These are phyloP conservation scores for Halcyon malimbica DNA, from an alignment of 2,113 vertebrate genomes.

Conservation along the genomic window DNA sequence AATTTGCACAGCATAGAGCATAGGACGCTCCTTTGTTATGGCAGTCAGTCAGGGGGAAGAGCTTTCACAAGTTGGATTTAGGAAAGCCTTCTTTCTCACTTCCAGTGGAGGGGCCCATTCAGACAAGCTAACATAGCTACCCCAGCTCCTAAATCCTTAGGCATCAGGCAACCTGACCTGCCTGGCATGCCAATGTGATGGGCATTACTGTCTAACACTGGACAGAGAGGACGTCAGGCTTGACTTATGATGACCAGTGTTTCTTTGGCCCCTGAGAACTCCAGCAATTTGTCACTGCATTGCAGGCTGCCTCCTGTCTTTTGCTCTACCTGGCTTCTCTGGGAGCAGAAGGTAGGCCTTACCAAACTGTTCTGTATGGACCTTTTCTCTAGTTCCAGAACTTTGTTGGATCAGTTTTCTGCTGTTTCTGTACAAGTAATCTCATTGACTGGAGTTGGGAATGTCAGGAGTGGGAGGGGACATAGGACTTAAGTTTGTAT, in stretches of 20 bases:
- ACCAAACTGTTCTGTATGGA: not conserved
- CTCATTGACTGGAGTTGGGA: not conserved
- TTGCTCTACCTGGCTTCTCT: not conserved
- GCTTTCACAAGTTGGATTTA: not conserved
- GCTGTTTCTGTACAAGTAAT: not conserved
- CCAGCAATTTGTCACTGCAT: not conserved
- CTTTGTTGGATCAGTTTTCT: not conserved
- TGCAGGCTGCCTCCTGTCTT: not conserved
- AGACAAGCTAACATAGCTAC: not conserved
- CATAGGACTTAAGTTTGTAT: not conserved
- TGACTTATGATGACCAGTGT: not conserved
- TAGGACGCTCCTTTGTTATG: rapidly evolving
- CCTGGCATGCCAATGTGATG: not conserved
- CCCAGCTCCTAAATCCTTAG: not conserved
- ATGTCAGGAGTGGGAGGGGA: not conserved
- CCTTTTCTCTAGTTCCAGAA: not conserved
- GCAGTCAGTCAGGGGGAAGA: not conserved
- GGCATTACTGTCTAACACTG: not conserved
- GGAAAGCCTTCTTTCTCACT: not conserved
- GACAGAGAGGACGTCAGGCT: not conserved
- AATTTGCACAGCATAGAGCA: rapidly evolving
- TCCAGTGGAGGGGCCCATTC: not conserved
- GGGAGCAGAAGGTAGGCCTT: not conserved
- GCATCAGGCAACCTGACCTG: not conserved
- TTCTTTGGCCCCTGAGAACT: not conserved